Evolutionary conservation across 2,113 vertebrate species (phyloP).

Genomic region (Phocoena sinus): DNA sequence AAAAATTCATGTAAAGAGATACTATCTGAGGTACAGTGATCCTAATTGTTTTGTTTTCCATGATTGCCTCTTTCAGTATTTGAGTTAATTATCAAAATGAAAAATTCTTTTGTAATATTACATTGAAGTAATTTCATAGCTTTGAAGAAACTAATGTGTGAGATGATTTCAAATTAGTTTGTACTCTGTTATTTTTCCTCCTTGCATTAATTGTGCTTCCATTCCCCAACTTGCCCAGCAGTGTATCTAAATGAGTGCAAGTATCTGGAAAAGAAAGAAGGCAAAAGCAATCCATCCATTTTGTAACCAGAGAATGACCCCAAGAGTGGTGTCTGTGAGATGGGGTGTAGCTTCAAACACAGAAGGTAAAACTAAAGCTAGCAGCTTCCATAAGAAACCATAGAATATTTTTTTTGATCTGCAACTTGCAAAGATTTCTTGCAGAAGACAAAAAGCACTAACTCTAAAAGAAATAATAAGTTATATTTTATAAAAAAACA

Average conservation of each 20-base stretch:
- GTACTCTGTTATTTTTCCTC: background rate
- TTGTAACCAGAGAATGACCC: background rate
- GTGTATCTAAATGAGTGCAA: background rate
- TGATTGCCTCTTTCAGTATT: background rate
- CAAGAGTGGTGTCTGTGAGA: background rate
- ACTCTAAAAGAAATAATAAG: background rate
- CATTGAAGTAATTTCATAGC: conserved; percentile 6
- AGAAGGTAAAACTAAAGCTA: background rate
- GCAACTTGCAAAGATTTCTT: background rate
- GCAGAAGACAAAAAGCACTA: background rate
- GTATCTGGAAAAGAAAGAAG: background rate
- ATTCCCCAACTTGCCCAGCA: background rate
- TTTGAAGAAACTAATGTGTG: background rate
- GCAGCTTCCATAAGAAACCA: background rate
- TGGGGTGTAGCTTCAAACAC: background rate
- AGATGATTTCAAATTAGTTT: background rate
- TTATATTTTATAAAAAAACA: background rate
- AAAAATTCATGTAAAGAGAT: background rate
- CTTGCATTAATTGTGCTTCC: background rate
- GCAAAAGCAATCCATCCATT: background rate
- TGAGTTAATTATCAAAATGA: conserved; percentile 23
- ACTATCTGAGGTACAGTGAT: background rate
- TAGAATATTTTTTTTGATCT: background rate
- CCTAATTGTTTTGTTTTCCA: background rate
- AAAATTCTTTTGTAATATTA: background rate